Evolutionary conservation across 1,140 invertebrate species (phyloP).

Genomic region (Macrosteles quadrilineatus): DNA sequence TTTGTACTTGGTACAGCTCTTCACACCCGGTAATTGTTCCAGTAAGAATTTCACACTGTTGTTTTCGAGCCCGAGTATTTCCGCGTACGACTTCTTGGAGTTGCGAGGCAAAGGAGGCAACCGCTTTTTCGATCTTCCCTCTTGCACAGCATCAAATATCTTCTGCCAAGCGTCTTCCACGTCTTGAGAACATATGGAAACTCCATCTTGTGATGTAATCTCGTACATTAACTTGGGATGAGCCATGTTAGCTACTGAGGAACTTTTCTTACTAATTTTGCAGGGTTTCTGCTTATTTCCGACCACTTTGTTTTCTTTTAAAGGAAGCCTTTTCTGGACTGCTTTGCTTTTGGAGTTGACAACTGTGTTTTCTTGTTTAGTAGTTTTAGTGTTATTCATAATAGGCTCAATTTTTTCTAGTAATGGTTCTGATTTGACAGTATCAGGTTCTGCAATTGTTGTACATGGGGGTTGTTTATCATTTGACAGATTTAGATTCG

Average conservation of each 20-base stretch:
- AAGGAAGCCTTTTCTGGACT: constrained; percentile 24
- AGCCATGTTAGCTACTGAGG: constrained; percentile 14
- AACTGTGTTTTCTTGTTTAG: no score
- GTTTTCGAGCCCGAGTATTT: constrained; percentile 83
- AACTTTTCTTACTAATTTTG: constrained; percentile 18
- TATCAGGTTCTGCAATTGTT: no score
- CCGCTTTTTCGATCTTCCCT: constrained; percentile 74
- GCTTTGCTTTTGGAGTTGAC: no score
- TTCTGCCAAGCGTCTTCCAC: constrained; percentile 86
- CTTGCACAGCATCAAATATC: constrained; percentile 87
- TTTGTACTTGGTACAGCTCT: constrained; percentile 55
- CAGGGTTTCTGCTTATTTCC: constrained; percentile 3
- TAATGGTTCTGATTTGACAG: no score
- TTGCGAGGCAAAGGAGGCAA: constrained; percentile 69
- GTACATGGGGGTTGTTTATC: no score
- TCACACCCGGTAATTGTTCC: constrained; percentile 83
- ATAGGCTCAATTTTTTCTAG: no score
- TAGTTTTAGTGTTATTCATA: no score
- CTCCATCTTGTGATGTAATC: constrained; percentile 88
- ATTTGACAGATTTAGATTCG: no score
- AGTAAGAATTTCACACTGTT: constrained; percentile 86
- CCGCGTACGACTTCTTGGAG: constrained; percentile 61
- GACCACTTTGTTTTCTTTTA: constrained; percentile 29
- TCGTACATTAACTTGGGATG: constrained; percentile 77
- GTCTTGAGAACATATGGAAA: constrained; percentile 75